Evolutionary conservation across 2,797 vertebrate genomes (phyloP).

Genomic region (Cuculus canorus): DNA sequence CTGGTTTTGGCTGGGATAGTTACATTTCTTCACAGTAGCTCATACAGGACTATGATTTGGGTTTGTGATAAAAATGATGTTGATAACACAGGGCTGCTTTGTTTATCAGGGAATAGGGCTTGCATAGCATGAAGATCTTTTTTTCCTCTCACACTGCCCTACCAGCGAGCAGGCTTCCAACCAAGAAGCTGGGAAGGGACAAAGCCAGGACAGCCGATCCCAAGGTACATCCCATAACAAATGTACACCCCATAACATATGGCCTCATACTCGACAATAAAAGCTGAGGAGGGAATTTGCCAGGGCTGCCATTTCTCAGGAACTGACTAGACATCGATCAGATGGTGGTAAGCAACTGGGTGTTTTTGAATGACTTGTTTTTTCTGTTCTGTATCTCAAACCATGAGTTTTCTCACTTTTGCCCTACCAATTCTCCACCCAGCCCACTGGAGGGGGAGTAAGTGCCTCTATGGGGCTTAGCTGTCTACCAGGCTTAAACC

Average conservation of each 20-base stretch:
- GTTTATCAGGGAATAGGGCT: fast-evolving
- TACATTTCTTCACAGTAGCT: background rate
- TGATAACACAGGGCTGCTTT: background rate
- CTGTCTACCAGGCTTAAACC: background rate
- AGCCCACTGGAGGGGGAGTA: background rate
- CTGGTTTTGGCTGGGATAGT: background rate
- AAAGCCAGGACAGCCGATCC: background rate
- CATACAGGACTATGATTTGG: background rate
- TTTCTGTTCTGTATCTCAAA: background rate
- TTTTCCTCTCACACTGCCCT: too few relatives aligned
- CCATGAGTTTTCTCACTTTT: background rate
- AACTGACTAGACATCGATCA: background rate
- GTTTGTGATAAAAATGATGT: background rate
- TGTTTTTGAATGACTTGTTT: background rate
- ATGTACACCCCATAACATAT: background rate
- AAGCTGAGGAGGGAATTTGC: background rate
- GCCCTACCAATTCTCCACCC: background rate
- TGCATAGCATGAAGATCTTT: background rate
- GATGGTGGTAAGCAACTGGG: fast-evolving
- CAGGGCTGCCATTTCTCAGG: background rate
- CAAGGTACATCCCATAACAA: background rate
- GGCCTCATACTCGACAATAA: background rate
- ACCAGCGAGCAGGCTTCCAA: background rate
- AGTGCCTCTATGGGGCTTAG: fast-evolving
- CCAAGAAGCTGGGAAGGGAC: background rate